Evolutionary conservation across 2,113 vertebrate genomes (phyloP).

Genomic region (Aldabrachelys gigantea): DNA sequence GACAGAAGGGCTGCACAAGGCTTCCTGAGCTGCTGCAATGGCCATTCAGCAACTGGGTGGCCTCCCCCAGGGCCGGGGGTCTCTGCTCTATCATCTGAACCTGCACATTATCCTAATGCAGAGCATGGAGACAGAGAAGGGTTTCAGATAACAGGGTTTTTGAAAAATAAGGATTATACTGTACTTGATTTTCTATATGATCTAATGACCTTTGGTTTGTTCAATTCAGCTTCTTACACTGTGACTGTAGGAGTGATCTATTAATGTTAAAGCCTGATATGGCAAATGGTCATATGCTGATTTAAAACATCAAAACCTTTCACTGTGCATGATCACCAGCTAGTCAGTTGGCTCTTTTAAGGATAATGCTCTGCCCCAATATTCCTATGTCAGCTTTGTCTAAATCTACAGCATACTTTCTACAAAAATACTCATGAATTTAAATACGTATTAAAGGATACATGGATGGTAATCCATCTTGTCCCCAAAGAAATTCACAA

Average conservation of each 20-base stretch:
- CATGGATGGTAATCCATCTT: constrained; percentile 91
- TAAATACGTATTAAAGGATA: constrained; percentile 83
- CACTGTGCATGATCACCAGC: neutral
- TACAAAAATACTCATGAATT: constrained; percentile 65
- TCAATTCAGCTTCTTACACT: neutral
- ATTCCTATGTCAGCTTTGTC: neutral
- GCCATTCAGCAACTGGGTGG: neutral
- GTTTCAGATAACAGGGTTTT: neutral
- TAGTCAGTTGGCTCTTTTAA: neutral
- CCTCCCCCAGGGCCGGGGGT: neutral
- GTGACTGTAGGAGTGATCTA: neutral
- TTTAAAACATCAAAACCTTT: neutral
- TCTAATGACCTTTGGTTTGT: neutral
- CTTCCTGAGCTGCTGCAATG: neutral
- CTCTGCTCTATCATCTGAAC: neutral
- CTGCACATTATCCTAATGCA: neutral
- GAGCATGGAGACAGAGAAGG: neutral
- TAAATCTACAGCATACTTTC: neutral
- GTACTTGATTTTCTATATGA: neutral
- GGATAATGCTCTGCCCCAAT: neutral
- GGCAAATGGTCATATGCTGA: neutral
- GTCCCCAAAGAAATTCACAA: constrained; percentile 93
- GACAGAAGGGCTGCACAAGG: neutral
- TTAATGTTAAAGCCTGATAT: neutral
- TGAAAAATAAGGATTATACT: neutral